Percentiles rank a stretch among this genome's conserved stretches.
Evolutionary conservation across 37 sponge, comb jelly and placozoan genomes (phyloP).

Genomic region (Beroe forskalii): DNA sequence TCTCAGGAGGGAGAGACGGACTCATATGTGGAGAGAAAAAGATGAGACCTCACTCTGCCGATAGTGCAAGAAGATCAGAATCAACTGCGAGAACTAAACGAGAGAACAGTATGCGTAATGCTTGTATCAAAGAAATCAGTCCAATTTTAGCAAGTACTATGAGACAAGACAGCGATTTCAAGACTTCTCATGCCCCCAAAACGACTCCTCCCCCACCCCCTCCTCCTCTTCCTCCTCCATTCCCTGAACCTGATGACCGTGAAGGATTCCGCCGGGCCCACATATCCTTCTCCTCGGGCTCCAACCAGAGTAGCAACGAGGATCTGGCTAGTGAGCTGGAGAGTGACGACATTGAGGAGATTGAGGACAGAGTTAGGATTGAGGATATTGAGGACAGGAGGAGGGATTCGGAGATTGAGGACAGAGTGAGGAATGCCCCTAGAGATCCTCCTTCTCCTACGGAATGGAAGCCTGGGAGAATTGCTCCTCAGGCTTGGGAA

Average conservation of each 20-base stretch:
- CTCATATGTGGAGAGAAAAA: background rate
- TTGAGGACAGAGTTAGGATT: background rate
- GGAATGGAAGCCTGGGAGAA: too few species aligned
- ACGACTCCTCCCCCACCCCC: background rate
- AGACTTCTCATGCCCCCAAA: background rate
- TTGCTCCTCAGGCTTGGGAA: too few species aligned
- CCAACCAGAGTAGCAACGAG: background rate
- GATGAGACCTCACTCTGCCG: conserved; percentile 22
- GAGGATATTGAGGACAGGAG: background rate
- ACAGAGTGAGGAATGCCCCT: too few species aligned
- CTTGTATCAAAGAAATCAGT: background rate
- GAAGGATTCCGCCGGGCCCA: background rate
- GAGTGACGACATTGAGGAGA: background rate
- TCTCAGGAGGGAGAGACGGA: too few species aligned
- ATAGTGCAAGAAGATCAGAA: background rate
- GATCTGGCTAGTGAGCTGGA: background rate
- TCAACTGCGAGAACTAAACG: background rate
- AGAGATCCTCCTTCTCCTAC: too few species aligned
- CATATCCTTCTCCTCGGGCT: background rate
- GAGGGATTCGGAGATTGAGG: too few species aligned
- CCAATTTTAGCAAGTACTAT: background rate
- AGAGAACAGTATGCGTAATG: background rate
- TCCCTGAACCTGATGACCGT: background rate
- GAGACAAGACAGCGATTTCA: background rate
- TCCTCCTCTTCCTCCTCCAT: background rate